Evolutionary conservation across 2,797 vertebrate species (phyloP).

Genomic region (Gambelia wislizenii): DNA sequence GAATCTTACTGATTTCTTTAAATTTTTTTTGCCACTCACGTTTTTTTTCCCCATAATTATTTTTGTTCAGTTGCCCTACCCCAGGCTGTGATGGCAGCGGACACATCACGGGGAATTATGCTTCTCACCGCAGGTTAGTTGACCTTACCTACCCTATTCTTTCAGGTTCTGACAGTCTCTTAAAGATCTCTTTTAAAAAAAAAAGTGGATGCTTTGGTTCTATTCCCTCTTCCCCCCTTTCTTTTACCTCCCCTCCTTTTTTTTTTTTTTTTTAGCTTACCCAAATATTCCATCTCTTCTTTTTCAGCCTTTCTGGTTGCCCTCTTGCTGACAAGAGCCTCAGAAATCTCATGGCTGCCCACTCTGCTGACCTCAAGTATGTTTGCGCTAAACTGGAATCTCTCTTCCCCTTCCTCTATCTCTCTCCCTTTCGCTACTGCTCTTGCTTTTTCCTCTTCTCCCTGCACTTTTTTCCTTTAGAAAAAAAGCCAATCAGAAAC

Average conservation of each 20-base stretch:
- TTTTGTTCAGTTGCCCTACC: slow-evolving; percentile 91
- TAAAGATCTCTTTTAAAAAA: slow-evolving; percentile 66
- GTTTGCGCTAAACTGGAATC: slow-evolving; percentile 83
- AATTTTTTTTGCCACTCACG: slow-evolving; percentile 50
- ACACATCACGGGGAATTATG: slow-evolving; percentile 99
- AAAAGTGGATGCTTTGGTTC: slow-evolving; percentile 68
- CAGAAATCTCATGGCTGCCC: slow-evolving; percentile 99
- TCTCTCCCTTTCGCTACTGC: slow-evolving; percentile 50
- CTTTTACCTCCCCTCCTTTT: slow-evolving; percentile 63
- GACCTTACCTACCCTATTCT: slow-evolving; percentile 34
- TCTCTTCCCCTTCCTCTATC: slow-evolving; percentile 56
- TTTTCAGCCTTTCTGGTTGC: slow-evolving; percentile 99
- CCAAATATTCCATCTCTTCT: slow-evolving; percentile 83
- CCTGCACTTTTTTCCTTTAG: slow-evolving; percentile 45
- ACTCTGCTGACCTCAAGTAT: slow-evolving; percentile 99
- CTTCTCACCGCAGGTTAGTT: slow-evolving; percentile 96
- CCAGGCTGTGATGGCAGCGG: slow-evolving; percentile 98
- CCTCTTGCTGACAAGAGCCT: slow-evolving; percentile 99
- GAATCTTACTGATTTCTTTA: slow-evolving; percentile 8
- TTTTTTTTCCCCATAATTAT: slow-evolving; percentile 60
- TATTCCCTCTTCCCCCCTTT: slow-evolving; percentile 67
- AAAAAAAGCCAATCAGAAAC: slow-evolving; percentile 44
- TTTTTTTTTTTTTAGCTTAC: slow-evolving; percentile 78
- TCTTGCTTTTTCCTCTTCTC: slow-evolving; percentile 46
- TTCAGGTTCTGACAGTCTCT: slow-evolving; percentile 47